A percentile compares a stretch with the other conserved stretches of the same genome.
Evolutionary conservation across 1,140 invertebrate genomes (phyloP).

Genomic region (Lerema accius): DNA sequence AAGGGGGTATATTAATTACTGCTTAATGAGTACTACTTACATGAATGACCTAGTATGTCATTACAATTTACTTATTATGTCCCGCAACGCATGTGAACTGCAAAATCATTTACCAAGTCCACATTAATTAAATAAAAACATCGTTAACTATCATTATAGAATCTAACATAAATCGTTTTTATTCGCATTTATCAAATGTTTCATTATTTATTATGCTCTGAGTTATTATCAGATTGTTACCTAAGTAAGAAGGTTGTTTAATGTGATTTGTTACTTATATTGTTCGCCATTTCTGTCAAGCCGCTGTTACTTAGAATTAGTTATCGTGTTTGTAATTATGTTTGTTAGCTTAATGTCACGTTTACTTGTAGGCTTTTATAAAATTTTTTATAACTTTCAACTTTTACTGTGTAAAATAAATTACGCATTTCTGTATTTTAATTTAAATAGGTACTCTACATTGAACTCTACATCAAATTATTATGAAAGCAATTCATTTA

Average conservation of each 20-base stretch:
- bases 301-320: not conserved
- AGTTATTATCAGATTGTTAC: conserved; percentile 1
- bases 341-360: not conserved
- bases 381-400: too few species aligned
- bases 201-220: conserved; percentile 1
- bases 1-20: too few species aligned
- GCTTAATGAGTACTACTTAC: too few species aligned
- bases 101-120: not conserved
- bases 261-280: not conserved
- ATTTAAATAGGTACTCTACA: too few species aligned
- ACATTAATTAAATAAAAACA: not conserved
- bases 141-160: not conserved
- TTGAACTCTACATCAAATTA: too few species aligned
- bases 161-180: not conserved
- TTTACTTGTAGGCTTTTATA: too few species aligned
- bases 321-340: not conserved
- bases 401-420: too few species aligned
- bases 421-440: too few species aligned
- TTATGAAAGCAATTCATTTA: too few species aligned
- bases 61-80: too few species aligned
- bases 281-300: conserved; percentile 3
- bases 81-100: not conserved
- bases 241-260: conserved; percentile 4
- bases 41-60: too few species aligned
- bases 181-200: conserved; percentile 1